phyloP scores from a whole-genome alignment of 1,140 invertebrate genomes.

The Eupristina koningsbergeri region DNA sequence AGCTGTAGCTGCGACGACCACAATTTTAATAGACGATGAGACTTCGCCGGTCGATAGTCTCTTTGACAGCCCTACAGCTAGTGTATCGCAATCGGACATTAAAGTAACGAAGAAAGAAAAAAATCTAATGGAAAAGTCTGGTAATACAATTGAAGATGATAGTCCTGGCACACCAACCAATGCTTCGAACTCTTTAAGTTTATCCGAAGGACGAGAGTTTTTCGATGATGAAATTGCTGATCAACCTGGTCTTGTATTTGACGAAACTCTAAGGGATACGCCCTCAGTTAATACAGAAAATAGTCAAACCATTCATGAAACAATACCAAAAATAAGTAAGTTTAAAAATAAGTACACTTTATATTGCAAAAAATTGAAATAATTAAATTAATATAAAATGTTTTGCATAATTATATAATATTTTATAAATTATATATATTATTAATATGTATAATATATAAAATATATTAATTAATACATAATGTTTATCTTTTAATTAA shows the following conservation, averaged over 20 bases:
- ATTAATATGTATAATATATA: too few relatives aligned
- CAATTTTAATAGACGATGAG: constrained; percentile 81
- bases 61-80: constrained; percentile 80
- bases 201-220: constrained; percentile 81
- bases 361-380: background rate
- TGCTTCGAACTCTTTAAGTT: constrained; percentile 82
- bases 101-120: constrained; percentile 65
- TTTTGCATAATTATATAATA: too few relatives aligned
- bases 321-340: constrained; percentile 65
- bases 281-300: constrained; percentile 65
- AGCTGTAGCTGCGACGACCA: constrained; percentile 80
- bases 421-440: too few relatives aligned
- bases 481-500: too few relatives aligned
- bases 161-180: constrained; percentile 84
- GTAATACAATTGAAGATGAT: constrained; percentile 71
- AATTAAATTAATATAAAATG: too few relatives aligned
- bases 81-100: constrained; percentile 68
- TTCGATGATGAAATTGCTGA: constrained; percentile 93
- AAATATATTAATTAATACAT: too few relatives aligned
- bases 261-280: constrained; percentile 73
- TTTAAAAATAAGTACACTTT: background rate
- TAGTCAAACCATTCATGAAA: constrained; percentile 65
- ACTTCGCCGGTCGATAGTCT: constrained; percentile 86
- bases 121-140: constrained; percentile 65
- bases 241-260: constrained; percentile 87